phyloP scores from a whole-genome alignment of 2,113 vertebrate genomes.

The Bubalus kerabau region DNA sequence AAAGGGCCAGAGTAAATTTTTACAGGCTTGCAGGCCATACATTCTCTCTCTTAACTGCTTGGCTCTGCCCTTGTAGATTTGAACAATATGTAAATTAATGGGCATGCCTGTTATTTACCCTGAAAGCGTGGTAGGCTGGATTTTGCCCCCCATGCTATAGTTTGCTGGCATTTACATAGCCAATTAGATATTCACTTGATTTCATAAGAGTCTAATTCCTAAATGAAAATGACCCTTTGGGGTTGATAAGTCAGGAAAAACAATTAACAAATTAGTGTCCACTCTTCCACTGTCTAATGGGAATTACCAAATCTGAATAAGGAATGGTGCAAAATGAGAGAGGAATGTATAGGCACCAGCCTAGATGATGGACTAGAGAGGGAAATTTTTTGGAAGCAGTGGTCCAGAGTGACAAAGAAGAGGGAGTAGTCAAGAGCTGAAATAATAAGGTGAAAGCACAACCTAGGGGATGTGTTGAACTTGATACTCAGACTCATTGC shows the following conservation, averaged over 20 bases:
- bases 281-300: background rate
- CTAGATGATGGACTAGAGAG: background rate
- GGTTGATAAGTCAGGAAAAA: background rate
- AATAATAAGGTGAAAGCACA: background rate
- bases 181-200: background rate
- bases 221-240: background rate
- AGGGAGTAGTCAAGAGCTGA: background rate
- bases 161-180: background rate
- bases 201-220: background rate
- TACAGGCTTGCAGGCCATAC: background rate
- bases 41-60: background rate
- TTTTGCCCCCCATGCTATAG: background rate
- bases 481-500: background rate
- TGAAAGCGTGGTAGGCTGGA: background rate
- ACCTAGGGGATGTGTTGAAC: background rate
- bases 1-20: background rate
- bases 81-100: background rate
- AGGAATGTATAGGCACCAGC: background rate
- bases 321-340: background rate
- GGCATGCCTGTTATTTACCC: background rate
- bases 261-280: background rate
- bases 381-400: constrained; percentile 17
- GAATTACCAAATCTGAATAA: constrained; percentile 2
- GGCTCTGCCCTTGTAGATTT: background rate
- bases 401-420: background rate